A percentile compares a stretch with the other conserved stretches of the same genome.
Evolutionary conservation across 2,797 vertebrate genomes (phyloP).

Genomic region (Onychomys arenicola): DNA sequence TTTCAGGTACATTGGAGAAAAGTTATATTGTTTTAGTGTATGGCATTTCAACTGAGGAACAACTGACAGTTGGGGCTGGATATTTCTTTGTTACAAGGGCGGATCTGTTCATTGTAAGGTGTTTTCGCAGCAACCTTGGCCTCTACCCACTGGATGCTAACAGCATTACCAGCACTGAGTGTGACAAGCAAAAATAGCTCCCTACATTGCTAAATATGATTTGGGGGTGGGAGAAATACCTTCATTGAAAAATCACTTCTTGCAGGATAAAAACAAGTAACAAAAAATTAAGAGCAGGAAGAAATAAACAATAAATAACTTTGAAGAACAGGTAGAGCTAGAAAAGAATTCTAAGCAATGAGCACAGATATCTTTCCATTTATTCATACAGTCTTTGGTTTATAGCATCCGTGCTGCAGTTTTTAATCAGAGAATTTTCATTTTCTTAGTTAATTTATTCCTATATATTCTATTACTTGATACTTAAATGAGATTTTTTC

Average conservation of each 20-base stretch:
- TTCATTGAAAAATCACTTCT: slow-evolving; percentile 19
- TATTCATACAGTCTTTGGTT: not conserved
- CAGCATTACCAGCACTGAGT: not conserved
- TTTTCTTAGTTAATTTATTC: not conserved
- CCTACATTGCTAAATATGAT: not conserved
- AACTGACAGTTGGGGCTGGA: not conserved
- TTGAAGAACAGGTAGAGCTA: not conserved
- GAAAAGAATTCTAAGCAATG: not conserved
- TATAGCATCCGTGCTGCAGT: not conserved
- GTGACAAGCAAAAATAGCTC: slow-evolving; percentile 27
- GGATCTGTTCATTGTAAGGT: not conserved
- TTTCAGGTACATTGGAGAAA: not conserved
- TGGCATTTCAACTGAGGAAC: slow-evolving; percentile 2
- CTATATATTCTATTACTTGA: not conserved
- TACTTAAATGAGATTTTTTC: not conserved
- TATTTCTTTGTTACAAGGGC: not conserved
- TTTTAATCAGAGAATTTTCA: not conserved
- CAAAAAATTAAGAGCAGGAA: not conserved
- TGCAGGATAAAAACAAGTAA: not conserved
- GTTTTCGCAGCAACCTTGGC: not conserved
- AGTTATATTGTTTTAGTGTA: not conserved
- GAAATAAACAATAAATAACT: slow-evolving; percentile 12
- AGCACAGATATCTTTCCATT: not conserved
- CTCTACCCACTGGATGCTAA: slow-evolving; percentile 8
- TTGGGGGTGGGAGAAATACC: not conserved